phyloP scores from a whole-genome alignment of 2,888 invertebrate species.

The Spialia ferax region DNA sequence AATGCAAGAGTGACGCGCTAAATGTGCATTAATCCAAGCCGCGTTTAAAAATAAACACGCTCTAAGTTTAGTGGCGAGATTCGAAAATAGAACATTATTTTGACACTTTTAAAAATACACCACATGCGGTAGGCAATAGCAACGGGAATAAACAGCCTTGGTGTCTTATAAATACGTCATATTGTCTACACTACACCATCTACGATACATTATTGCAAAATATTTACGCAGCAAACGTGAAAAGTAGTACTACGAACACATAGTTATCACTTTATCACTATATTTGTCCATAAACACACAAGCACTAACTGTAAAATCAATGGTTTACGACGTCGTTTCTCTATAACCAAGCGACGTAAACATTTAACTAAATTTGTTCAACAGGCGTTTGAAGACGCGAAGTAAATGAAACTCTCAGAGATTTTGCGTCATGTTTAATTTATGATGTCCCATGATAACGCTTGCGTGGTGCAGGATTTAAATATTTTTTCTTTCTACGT shows the following conservation, averaged over 20 bases:
- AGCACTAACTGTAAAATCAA: constrained; percentile 39
- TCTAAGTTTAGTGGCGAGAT: not conserved
- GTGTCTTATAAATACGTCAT: constrained; percentile 12
- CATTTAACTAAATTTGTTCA: not conserved
- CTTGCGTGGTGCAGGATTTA: constrained; percentile 47
- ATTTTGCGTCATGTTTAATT: constrained; percentile 54
- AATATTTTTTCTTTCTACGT: constrained; percentile 47
- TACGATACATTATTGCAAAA: not conserved
- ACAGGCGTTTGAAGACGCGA: constrained; percentile 45
- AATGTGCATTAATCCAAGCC: constrained; percentile 7
- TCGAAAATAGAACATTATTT: constrained; percentile 33
- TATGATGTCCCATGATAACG: constrained; percentile 47
- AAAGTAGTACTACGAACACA: not conserved
- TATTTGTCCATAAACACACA: constrained; percentile 32
- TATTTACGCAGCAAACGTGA: constrained; percentile 14
- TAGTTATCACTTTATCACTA: constrained; percentile 27
- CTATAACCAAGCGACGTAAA: constrained; percentile 24
- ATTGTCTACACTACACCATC: not conserved
- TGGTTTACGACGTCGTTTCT: constrained; percentile 41
- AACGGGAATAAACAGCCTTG: constrained; percentile 42
- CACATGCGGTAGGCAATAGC: constrained; percentile 43
- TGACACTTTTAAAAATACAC: constrained; percentile 37
- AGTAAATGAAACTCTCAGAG: constrained; percentile 57
- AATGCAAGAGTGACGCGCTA: constrained; percentile 5
- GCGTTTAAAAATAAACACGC: constrained; percentile 11